A percentile compares a stretch with the other conserved stretches of the same genome.
Evolutionary conservation across 2,888 invertebrate species (phyloP).

Genomic region (Tenodera sinensis): DNA sequence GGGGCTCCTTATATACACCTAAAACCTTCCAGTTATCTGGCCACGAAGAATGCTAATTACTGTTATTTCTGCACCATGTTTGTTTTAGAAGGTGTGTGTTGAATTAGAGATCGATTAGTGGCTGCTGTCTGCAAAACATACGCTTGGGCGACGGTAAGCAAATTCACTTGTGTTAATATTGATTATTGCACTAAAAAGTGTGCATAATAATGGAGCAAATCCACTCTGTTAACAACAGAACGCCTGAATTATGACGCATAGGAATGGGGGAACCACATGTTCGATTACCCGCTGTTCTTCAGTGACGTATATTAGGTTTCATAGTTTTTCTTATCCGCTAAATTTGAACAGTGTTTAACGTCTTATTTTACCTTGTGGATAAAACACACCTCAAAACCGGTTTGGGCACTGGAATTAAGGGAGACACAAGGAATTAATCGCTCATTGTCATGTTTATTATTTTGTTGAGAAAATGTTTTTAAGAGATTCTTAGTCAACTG

Average conservation of each 20-base stretch:
- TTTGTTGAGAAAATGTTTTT: no score
- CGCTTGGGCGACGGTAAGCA: not conserved
- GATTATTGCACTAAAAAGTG: not conserved
- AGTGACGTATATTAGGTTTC: no score
- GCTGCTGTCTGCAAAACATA: not conserved
- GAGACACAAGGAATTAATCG: no score
- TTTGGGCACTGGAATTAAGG: no score
- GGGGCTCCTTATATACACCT: not conserved
- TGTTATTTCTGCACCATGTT: not conserved
- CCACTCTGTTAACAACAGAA: not conserved
- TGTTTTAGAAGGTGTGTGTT: not conserved
- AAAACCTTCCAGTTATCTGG: no score
- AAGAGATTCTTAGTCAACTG: no score
- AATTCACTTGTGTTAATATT: not conserved
- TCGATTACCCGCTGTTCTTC: not conserved
- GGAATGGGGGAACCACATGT: not conserved
- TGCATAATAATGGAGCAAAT: not conserved
- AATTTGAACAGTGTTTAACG: no score
- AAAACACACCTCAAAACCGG: no score
- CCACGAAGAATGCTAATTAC: not conserved
- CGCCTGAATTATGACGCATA: not conserved
- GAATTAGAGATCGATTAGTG: not conserved
- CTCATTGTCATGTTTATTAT: no score
- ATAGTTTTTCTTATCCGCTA: no score
- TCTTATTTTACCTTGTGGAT: no score